Conservation (phyloP, 1,140 invertebrate genomes). For the Papilio glaucus region DNA sequence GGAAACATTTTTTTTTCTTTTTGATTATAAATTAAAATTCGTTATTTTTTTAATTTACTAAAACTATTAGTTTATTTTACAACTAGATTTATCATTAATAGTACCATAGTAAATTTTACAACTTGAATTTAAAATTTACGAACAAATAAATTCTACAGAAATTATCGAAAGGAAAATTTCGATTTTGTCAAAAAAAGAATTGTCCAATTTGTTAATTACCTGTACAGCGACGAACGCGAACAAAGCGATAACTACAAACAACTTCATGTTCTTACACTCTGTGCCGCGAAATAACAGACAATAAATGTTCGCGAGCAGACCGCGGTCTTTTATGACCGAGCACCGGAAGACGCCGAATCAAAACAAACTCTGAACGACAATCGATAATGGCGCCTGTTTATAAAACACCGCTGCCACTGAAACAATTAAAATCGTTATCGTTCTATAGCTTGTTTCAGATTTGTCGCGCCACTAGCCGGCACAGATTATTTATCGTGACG, state of each 20-base stretch:
- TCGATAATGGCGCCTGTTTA: constrained; percentile 54
- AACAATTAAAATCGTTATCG: constrained; percentile 64
- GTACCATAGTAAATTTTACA: too few species aligned
- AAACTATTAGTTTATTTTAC: too few species aligned
- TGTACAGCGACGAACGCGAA: constrained; percentile 64
- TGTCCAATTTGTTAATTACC: constrained; percentile 45
- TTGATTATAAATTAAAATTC: too few species aligned
- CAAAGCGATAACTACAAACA: constrained; percentile 50
- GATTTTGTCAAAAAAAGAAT: constrained; percentile 18
- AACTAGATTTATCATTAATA: too few species aligned
- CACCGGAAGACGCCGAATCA: constrained; percentile 44
- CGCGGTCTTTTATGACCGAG: constrained; percentile 55
- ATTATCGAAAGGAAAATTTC: background rate
- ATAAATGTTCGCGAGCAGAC: constrained; percentile 40
- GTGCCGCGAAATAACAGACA: constrained; percentile 37
- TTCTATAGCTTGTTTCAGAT: constrained; percentile 49
- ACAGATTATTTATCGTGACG: constrained; percentile 36
- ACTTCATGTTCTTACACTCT: constrained; percentile 54
- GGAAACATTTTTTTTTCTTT: too few species aligned
- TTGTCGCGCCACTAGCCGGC: constrained; percentile 39
- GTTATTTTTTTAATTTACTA: too few species aligned
- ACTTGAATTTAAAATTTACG: too few species aligned
- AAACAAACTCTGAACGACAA: constrained; percentile 46
- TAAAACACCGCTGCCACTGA: constrained; percentile 58
- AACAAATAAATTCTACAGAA: background rate